These are phyloP conservation scores for Leptinotarsa rubiginosa DNA, from an alignment of 2,888 invertebrate species.

Conservation along the genomic window DNA sequence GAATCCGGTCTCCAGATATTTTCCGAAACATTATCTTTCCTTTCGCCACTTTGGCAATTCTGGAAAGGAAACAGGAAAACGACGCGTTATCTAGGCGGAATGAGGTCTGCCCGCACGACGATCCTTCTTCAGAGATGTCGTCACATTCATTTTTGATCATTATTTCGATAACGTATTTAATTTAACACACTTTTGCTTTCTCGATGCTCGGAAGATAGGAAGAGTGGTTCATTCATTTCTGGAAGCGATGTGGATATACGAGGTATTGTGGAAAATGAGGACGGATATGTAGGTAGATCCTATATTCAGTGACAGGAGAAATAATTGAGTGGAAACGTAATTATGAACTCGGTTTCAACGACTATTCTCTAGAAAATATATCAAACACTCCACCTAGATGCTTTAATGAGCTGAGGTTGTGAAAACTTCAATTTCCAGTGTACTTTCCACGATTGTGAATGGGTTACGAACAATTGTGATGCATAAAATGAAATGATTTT, in stretches of 20 bases:
- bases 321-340: too few species aligned
- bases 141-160: constrained; percentile 49
- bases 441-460: too few species aligned
- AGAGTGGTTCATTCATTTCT: not conserved
- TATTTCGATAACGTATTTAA: constrained; percentile 46
- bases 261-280: too few species aligned
- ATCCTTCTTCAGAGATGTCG: constrained; percentile 41
- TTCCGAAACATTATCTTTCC: constrained; percentile 62
- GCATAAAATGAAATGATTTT: too few species aligned
- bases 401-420: too few species aligned
- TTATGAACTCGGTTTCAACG: too few species aligned
- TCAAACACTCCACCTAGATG: too few species aligned
- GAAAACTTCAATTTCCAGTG: too few species aligned
- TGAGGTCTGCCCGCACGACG: constrained; percentile 19
- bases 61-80: constrained; percentile 59
- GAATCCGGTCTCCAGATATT: constrained; percentile 58
- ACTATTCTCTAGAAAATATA: too few species aligned
- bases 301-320: too few species aligned
- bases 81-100: constrained; percentile 55
- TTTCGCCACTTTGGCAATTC: constrained; percentile 62
- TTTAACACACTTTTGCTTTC: constrained; percentile 40
- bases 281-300: too few species aligned
- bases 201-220: not conserved
- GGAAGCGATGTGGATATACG: not conserved
- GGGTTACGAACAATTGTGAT: too few species aligned